These are phyloP conservation scores for Cuculus canorus DNA, from an alignment of 2,797 vertebrate species.

Conservation along the genomic window DNA sequence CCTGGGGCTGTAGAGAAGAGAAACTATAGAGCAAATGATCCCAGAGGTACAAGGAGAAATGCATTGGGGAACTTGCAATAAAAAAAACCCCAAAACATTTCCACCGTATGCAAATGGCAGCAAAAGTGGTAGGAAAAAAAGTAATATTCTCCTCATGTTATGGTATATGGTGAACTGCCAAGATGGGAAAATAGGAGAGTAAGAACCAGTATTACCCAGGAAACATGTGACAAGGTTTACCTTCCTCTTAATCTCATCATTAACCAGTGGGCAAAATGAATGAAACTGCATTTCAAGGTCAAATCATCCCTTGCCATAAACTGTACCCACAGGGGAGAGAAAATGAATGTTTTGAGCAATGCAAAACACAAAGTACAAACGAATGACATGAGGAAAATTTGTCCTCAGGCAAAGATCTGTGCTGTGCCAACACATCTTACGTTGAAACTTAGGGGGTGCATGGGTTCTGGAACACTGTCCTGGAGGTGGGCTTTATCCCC, in stretches of 20 bases:
- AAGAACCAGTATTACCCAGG: neutral
- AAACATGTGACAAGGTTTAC: neutral
- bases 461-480: neutral
- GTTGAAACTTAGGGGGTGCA: neutral
- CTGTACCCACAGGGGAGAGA: neutral
- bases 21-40: neutral
- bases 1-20: neutral
- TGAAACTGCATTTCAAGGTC: neutral
- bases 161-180: neutral
- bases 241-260: neutral
- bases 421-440: neutral
- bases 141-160: neutral
- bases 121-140: neutral
- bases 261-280: neutral
- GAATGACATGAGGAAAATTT: neutral
- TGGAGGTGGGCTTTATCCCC: neutral
- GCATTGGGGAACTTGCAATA: accelerated
- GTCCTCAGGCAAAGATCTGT: neutral
- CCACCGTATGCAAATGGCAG: neutral
- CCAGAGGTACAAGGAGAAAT: neutral
- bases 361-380: neutral
- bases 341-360: neutral
- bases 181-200: neutral
- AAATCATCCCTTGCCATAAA: neutral
- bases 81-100: neutral